Evolutionary conservation across 2,797 vertebrate genomes (phyloP), one percentile per base, ranked within the genome.

Genomic region (Hypotaenidia philippensis): DNA sequence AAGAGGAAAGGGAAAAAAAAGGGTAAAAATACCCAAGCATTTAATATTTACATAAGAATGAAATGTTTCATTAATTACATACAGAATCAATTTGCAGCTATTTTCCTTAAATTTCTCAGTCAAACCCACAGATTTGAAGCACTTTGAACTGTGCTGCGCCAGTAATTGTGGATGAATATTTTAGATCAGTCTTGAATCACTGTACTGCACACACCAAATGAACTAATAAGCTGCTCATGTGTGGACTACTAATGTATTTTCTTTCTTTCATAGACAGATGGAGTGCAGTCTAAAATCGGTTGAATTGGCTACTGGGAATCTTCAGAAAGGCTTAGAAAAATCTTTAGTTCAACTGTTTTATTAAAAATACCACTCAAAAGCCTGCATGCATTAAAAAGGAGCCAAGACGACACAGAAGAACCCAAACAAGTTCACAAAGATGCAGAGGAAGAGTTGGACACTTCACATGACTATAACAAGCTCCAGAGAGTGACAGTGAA

Each of bases 141-240:
- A 96, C 94, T 98, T 97, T 97, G 97, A 97, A 98, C 97, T 96
- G 87, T 78, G 90, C 75, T 95, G 94, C 45, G 52, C 97, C 97
- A 98, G 93, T 98, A 98, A 99, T 98, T 98, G 98, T 89, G 96
- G 96, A 98, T 96, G 97, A 98, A 98, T 97, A 98, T 98, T 98
- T 98, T 96, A 98, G 96, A 97, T 97, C 96, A 94, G 97, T 92
- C 97, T 97, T 97, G 97, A 97, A 97, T 97, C 90, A 97, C 94
- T 87, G 92, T 93, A 95, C 90, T 93, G 93, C 95, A 90, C 95
- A 89, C 92, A 97, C 97, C 97, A 97, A 97, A 98, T 98, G 96
- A 98, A 97, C 98, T 98, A 98, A 98, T 98, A 97, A 98, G 96
- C 96, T 92, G 92, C 97, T 98, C 98, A 97, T 98, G 98, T 96